These are phyloP conservation scores for Drosophila mimica DNA, from an alignment of 2,888 invertebrate species.

Conservation along the genomic window DNA sequence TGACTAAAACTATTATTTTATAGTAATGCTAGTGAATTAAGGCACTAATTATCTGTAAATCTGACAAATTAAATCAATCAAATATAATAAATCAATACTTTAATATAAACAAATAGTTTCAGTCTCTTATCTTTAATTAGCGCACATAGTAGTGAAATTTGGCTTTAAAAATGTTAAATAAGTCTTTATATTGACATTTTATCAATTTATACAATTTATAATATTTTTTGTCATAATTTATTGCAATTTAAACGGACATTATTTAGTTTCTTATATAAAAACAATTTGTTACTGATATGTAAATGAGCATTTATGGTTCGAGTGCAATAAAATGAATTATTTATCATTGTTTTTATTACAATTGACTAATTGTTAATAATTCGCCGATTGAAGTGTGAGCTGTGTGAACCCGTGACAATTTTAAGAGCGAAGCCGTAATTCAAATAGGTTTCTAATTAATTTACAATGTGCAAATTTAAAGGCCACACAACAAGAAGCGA, in stretches of 20 bases:
- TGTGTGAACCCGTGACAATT: background rate
- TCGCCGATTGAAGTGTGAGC: constrained; percentile 46
- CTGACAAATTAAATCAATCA: background rate
- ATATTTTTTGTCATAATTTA: background rate
- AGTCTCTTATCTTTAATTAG: background rate
- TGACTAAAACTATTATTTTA: background rate
- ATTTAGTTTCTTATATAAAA: background rate
- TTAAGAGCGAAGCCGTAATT: constrained; percentile 34
- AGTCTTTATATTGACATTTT: background rate
- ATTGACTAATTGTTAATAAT: constrained; percentile 74
- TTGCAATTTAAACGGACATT: background rate
- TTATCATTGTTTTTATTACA: constrained; percentile 63
- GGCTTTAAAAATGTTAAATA: background rate
- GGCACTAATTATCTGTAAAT: background rate
- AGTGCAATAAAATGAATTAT: constrained; percentile 65
- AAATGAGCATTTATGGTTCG: background rate
- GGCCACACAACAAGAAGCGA: constrained; percentile 41
- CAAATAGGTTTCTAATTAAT: constrained; percentile 71
- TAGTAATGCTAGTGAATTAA: background rate
- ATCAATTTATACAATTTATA: background rate
- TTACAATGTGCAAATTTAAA: constrained; percentile 66
- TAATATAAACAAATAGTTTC: background rate
- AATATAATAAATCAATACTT: background rate
- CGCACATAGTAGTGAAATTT: background rate
- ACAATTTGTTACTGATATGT: background rate